phyloP scores from a whole-genome alignment of 1,140 invertebrate genomes.

The Mya arenaria region DNA sequence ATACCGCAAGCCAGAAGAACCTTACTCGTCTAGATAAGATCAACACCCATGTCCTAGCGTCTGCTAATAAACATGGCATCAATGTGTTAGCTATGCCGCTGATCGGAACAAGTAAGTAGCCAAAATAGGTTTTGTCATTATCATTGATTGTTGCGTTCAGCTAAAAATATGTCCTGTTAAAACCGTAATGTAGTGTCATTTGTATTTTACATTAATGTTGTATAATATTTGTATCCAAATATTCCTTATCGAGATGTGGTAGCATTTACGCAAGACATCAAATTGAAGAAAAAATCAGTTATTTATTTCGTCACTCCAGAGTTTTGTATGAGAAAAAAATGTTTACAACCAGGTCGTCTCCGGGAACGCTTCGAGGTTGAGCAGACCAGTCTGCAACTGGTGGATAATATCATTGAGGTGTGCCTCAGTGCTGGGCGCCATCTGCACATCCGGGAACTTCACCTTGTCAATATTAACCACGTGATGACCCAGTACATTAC shows the following conservation, averaged over 20 bases:
- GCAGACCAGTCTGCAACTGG: constrained; percentile 42
- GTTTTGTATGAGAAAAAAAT: too few relatives aligned
- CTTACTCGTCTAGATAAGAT: constrained; percentile 32
- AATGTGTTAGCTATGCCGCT: constrained; percentile 45
- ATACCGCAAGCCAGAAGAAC: constrained; percentile 8
- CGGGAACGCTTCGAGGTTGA: constrained; percentile 42
- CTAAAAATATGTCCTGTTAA: too few relatives aligned
- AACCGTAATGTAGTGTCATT: too few relatives aligned
- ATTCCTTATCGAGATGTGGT: too few relatives aligned
- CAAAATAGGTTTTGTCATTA: neutral
- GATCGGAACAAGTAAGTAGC: constrained; percentile 36
- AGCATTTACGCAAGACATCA: too few relatives aligned
- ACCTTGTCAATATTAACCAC: constrained; percentile 48
- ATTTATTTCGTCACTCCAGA: too few relatives aligned
- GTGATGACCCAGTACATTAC: constrained; percentile 39
- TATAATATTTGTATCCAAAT: too few relatives aligned
- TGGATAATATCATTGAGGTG: constrained; percentile 42
- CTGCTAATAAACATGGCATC: constrained; percentile 14
- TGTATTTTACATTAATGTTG: too few relatives aligned
- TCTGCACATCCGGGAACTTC: constrained; percentile 30
- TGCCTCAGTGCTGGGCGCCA: neutral
- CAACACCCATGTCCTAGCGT: constrained; percentile 30
- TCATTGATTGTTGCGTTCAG: too few relatives aligned
- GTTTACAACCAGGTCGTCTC: constrained; percentile 20
- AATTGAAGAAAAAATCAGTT: too few relatives aligned